Percentiles rank a stretch among this genome's conserved stretches.
phyloP scores from a whole-genome alignment of 1,140 invertebrate genomes.

The Aricia agestis region DNA sequence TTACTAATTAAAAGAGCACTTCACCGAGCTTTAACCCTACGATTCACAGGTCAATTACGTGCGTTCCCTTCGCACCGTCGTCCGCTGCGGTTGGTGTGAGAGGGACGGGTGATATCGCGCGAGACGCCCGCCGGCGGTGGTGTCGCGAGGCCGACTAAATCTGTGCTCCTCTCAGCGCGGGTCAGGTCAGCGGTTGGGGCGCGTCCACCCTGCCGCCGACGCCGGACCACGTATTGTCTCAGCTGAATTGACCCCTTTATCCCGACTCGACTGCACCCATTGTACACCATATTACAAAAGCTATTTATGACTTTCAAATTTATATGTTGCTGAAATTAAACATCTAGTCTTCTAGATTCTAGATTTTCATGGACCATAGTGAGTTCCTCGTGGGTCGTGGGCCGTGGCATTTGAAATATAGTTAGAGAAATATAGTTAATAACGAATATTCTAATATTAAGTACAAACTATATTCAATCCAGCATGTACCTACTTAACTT shows the following conservation, averaged over 20 bases:
- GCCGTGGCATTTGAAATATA: no score
- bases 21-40: constrained; percentile 48
- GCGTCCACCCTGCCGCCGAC: constrained; percentile 23
- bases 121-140: constrained; percentile 34
- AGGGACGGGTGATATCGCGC: constrained; percentile 34
- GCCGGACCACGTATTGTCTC: not conserved
- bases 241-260: not conserved
- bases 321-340: no score
- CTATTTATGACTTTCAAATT: no score
- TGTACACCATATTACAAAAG: no score
- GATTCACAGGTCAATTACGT: constrained; percentile 42
- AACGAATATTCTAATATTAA: no score
- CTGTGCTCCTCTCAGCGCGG: constrained; percentile 42
- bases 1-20: constrained; percentile 43
- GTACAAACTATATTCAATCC: no score
- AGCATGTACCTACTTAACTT: no score
- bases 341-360: no score
- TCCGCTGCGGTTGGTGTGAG: constrained; percentile 44
- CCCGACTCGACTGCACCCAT: not conserved
- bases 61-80: constrained; percentile 51
- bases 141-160: constrained; percentile 45
- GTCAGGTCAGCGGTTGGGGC: constrained; percentile 40
- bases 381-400: no score
- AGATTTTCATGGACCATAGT: no score
- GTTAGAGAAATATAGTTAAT: no score